phyloP scores from a whole-genome alignment of 2,888 invertebrate species.

The Eupithecia vulgata region DNA sequence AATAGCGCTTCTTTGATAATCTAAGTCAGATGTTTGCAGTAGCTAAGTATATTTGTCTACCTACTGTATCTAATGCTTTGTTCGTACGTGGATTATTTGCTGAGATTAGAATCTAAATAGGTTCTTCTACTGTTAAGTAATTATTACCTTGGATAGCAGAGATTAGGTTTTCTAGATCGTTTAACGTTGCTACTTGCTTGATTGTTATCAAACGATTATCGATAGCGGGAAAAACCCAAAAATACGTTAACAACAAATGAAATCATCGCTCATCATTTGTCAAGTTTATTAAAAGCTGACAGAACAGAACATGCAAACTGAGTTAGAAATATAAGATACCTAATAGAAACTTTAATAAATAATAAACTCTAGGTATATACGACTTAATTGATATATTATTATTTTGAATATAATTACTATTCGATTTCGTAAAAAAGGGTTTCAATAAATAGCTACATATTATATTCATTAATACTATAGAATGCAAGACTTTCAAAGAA shows the following conservation, averaged over 20 bases:
- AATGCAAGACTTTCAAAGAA: no score
- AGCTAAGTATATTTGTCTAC: constrained; percentile 65
- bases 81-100: constrained; percentile 2
- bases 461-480: no score
- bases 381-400: no score
- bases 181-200: not conserved
- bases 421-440: no score
- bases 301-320: not conserved
- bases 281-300: not conserved
- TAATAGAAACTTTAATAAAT: not conserved
- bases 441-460: no score
- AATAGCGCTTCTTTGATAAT: constrained; percentile 59
- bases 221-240: not conserved
- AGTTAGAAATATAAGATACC: not conserved
- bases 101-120: constrained; percentile 7
- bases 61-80: constrained; percentile 35
- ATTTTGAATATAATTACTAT: no score
- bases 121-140: constrained; percentile 1
- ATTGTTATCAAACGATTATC: not conserved
- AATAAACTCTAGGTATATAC: not conserved
- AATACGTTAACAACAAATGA: not conserved
- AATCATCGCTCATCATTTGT: not conserved
- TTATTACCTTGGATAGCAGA: constrained; percentile 9
- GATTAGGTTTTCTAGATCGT: not conserved
- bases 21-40: constrained; percentile 61